Conservation (phyloP, 2,113 vertebrate genomes). For the Pungitius pungitius region DNA sequence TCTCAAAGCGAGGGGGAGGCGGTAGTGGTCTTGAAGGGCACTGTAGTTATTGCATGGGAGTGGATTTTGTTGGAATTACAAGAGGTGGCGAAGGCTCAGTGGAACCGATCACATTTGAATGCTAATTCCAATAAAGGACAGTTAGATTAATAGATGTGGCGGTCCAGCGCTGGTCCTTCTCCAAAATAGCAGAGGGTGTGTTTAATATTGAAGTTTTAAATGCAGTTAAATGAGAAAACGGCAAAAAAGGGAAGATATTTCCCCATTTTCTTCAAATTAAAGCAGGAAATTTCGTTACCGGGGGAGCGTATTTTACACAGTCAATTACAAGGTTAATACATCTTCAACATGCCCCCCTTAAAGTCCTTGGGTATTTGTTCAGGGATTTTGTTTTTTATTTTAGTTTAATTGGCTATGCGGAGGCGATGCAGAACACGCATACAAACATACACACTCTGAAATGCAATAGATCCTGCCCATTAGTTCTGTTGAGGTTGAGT, state of each 20-base stretch:
- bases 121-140: conserved; percentile 78
- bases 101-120: conserved; percentile 76
- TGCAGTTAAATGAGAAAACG: conserved; percentile 74
- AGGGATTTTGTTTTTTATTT: conserved; percentile 68
- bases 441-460: conserved; percentile 4
- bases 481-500: conserved; percentile 15
- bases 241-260: conserved; percentile 65
- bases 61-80: conserved; percentile 71
- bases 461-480: conserved; percentile 25
- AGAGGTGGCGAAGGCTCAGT: conserved; percentile 58
- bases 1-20: conserved; percentile 64
- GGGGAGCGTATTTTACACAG: conserved; percentile 74
- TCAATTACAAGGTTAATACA: conserved; percentile 78
- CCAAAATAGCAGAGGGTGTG: conserved; percentile 58
- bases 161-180: conserved; percentile 49
- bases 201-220: conserved; percentile 75
- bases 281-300: conserved; percentile 75
- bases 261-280: conserved; percentile 76
- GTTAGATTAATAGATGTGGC: conserved; percentile 76
- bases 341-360: conserved; percentile 70
- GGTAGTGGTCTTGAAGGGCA: conserved; percentile 67
- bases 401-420: conserved; percentile 69
- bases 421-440: conserved; percentile 26
- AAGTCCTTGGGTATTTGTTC: conserved; percentile 69
- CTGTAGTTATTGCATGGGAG: conserved; percentile 77